Base-by-base conservation (phyloP, 2,888 invertebrate genomes). In the Boloria euphrosyne region DNA sequence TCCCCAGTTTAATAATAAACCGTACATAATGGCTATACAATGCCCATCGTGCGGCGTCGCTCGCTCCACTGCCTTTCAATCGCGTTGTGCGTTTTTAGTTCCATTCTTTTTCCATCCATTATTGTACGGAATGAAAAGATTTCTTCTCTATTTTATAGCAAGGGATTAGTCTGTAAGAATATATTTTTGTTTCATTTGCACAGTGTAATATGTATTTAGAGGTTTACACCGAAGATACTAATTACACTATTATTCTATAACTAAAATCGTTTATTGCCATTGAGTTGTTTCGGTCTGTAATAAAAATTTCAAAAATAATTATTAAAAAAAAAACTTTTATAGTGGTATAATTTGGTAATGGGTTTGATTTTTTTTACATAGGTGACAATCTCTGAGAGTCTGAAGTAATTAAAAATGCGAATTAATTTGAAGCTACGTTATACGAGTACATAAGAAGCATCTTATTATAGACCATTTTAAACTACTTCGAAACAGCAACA, bases 81-180 rank as follows among this genome's bases (percentile, higher is more conserved):
- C 78, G 78, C 69, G 74, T 73, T 74, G 72, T 73, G 72, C 79
- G 81, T 79, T 78, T 81, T 79, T 78, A 50, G 49, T 78, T 78
- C 80, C 79, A 77, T 83, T 81, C 82, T 78, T 74, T 78, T 80
- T 80, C 80, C 75, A 70, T 71, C 72, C 76, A 77, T 81, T 80
- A 81, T 80, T 81, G 83, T 80, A 81, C 80, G 81, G 84, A 87
- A 88, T 88, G 87, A 88, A 86, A 86, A 85, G 85, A 85, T 83
- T 81, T 79, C 81, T 80, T 78, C 76, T 77, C 81, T 82, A 84
- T 85, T 82, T 76, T 73, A 74, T 74, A 72, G 73, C 75, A 71
- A 69, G 75, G 76, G 82, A 82, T 82, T 80, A 78, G 78, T 78
- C 70, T 64, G 69, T 62, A 54, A 59, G 59, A 62, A 57, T 65